Percentiles rank a stretch among this genome's conserved stretches.
Evolutionary conservation across 2,797 vertebrate species (phyloP).

Genomic region (Mionectes olivaceus): DNA sequence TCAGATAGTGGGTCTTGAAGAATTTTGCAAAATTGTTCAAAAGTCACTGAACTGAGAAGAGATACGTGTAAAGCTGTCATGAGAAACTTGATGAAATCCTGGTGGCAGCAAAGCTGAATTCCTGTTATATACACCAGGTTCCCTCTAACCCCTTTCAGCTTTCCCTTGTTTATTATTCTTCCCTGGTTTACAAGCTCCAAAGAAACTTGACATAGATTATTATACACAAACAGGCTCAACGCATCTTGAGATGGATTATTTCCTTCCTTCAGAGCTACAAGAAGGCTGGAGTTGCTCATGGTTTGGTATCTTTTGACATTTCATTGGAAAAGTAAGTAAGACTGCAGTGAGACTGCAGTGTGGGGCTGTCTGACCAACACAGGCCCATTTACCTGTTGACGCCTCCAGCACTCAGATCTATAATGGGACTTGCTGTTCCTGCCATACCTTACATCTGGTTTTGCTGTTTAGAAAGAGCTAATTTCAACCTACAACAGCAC

Average conservation of each 20-base stretch:
- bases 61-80: background rate
- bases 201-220: slow-evolving; percentile 10
- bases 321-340: background rate
- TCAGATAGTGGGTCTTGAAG: background rate
- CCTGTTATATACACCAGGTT: slow-evolving; percentile 17
- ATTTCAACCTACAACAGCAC: background rate
- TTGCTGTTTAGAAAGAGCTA: background rate
- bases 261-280: slow-evolving; percentile 53
- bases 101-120: slow-evolving; percentile 36
- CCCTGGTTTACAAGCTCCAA: slow-evolving; percentile 53
- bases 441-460: background rate
- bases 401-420: rapidly evolving
- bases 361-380: background rate
- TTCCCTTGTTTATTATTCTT: slow-evolving; percentile 48
- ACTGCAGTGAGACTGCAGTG: background rate
- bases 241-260: slow-evolving; percentile 62
- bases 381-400: background rate
- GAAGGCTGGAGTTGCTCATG: slow-evolving; percentile 42
- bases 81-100: background rate
- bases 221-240: background rate
- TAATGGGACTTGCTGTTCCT: background rate
- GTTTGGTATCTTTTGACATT: slow-evolving; percentile 7
- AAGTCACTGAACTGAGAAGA: background rate
- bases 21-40: background rate
- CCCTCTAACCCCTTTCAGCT: background rate